Base-by-base conservation (phyloP, 2,797 vertebrate genomes). In the Sphenopsis melanotis region DNA sequence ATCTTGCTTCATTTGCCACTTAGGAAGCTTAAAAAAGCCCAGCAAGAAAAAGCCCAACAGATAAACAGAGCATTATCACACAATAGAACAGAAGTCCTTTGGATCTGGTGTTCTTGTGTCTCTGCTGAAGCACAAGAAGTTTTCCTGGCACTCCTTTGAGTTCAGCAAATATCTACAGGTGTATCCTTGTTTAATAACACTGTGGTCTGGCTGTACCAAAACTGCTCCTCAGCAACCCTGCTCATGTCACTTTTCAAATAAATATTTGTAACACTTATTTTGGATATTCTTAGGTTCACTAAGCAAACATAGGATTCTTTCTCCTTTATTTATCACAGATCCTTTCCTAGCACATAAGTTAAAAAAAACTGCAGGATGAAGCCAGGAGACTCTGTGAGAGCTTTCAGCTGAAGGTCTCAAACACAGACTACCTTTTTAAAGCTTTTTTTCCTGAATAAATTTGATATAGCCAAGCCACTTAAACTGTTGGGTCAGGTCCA, bases 181-280 rank as follows among this genome's bases (percentile, higher is more conserved):
- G 32, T 94, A 95, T 89, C 79, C 79, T 57, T 90, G 56, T 91
- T 95, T 87, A 89, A 94, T 44, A 91, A 42, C 83, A 79, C 72
- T 71, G 24, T 23, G 27, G 52, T 90, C 86, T 76, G 70, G 68
- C 59, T 90, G 41, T 55, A 87, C 36, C 18, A 1, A 76, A 72
- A 56, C 36, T 47, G 49, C 79, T 94, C 72, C 46, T 52, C 59
- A 71, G 90, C 83, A 94, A 94, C 81, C 86, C 92, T 96, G 94
- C 95, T 97, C 80, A 86, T 59, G 78, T 85, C 74, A 91, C 83
- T 96, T 95, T 57, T 95, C 69, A 96, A 96, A 96, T 89, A 97
- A 96, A 91, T 91, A 93, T 92, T 95, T 95, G 41, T 93, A 94
- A 95, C 57, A 89, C 94, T 97, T 96, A 95, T 84, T 95, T 94